Percentiles rank a stretch among this genome's conserved stretches.
Evolutionary conservation across 2,888 invertebrate genomes (phyloP).

Genomic region (Epistrophe eligans): DNA sequence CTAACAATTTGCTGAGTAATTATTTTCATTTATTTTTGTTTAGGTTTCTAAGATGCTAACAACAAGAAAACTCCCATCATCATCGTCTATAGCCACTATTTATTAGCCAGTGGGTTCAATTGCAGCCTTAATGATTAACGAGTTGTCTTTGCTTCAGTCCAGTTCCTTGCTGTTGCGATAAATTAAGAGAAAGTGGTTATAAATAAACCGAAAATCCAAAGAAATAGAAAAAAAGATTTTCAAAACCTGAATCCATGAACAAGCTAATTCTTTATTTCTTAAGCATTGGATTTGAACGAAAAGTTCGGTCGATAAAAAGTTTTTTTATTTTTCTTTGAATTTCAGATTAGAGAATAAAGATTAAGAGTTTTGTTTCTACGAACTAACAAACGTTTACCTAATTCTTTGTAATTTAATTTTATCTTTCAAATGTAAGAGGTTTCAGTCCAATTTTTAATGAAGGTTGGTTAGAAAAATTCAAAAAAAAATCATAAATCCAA

Average conservation of each 20-base stretch:
- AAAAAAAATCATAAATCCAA: background rate
- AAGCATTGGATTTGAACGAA: background rate
- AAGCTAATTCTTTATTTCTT: background rate
- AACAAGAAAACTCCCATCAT: background rate
- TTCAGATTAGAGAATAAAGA: background rate
- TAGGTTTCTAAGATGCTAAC: background rate
- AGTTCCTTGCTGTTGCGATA: background rate
- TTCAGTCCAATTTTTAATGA: background rate
- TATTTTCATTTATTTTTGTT: constrained; percentile 55
- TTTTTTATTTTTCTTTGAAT: background rate
- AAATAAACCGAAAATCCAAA: constrained; percentile 10
- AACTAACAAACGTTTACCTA: background rate
- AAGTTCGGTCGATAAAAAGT: background rate
- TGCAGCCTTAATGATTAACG: constrained; percentile 28
- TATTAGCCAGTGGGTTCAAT: background rate
- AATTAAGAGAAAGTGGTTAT: constrained; percentile 3
- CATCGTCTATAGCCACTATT: background rate
- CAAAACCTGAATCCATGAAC: background rate
- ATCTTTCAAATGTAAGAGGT: background rate
- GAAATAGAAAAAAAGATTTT: background rate
- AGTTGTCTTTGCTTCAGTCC: constrained; percentile 8
- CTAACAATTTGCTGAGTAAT: constrained; percentile 61
- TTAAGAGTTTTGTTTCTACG: background rate
- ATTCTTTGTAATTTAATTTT: background rate
- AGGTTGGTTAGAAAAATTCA: background rate